These are phyloP conservation scores for Drosophila mulleri DNA, from an alignment of 2,888 invertebrate genomes.

Conservation along the genomic window DNA sequence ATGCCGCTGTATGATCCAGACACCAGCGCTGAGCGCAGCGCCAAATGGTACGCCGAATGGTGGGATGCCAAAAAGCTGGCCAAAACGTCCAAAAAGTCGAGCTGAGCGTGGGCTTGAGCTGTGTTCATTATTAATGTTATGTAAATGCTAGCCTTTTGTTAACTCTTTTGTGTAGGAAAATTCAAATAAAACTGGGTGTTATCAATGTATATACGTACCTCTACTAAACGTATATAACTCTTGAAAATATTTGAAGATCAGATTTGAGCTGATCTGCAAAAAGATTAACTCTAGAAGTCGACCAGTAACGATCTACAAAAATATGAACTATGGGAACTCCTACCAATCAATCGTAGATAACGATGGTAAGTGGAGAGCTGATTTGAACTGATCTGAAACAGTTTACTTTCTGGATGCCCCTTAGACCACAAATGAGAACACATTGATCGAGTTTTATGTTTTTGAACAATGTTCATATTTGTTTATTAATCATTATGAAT, in stretches of 20 bases:
- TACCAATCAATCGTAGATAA: no score
- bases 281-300: no score
- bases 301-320: no score
- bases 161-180: conserved; percentile 16
- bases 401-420: no score
- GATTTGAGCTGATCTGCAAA: no score
- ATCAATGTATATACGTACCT: neutral
- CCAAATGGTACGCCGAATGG: conserved; percentile 84
- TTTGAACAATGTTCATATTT: conserved; percentile 84
- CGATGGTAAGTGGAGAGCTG: no score
- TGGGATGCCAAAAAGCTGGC: conserved; percentile 64
- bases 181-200: conserved; percentile 41
- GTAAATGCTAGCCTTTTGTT: conserved; percentile 24
- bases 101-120: conserved; percentile 26
- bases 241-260: no score
- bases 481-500: conserved; percentile 82
- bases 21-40: conserved; percentile 79
- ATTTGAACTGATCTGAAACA: no score
- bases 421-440: conserved; percentile 1
- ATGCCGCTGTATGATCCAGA: conserved; percentile 83
- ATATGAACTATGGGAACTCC: no score
- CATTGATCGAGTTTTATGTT: conserved; percentile 43
- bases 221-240: neutral
- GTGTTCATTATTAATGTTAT: conserved; percentile 9
- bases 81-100: conserved; percentile 53